Evolutionary conservation across 2,113 vertebrate species (phyloP), one percentile per base, ranked within the genome.

Genomic region (Brachypteracias leptosomus): DNA sequence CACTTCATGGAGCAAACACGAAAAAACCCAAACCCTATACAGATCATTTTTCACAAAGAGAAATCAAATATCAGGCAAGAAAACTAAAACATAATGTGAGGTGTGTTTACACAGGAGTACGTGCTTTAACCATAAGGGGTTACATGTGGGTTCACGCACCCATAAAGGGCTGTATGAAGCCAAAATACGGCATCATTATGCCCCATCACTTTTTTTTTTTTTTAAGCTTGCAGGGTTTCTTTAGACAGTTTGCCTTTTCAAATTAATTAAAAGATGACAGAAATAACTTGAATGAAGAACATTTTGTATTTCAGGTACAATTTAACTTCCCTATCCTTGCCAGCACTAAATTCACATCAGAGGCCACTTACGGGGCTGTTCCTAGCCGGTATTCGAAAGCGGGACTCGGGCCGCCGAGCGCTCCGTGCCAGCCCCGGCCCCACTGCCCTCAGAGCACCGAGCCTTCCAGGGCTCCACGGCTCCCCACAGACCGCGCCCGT

Each of bases 311-410:
- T 19, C 52, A 46, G 11, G 1, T 1, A 7, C 61, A 11, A 3
- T 11, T 22, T 18, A 8, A 9, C 16, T 5, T 3, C 5, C 15
- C 52, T 33, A 4, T 5, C 44, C 33, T 6, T 1, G 16, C 1
- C 7, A n/a, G 59, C 70, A 11, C 62, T 3, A 6, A 3, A 19
- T 1, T 16, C 15, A 1, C 33, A 8, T 13, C 74, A 25, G 38
- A 7, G 47, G 26, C 7, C 31, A 20, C 47, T 55, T 31, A 13
- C 46, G 17, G n/a, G n/a, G n/a, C n/a, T n/a, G n/a, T n/a, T n/a
- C n/a, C n/a, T n/a, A n/a, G n/a, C n/a, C n/a, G n/a, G n/a, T n/a
- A n/a, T n/a, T n/a, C n/a, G n/a, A n/a, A n/a, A 42, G 42, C 42
- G 42, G 42, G 42, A 42, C 42, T 42, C 42, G 15, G 15, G 42